Evolutionary conservation across 2,888 invertebrate species (phyloP).

Genomic region (Mimumesa dahlbomi): DNA sequence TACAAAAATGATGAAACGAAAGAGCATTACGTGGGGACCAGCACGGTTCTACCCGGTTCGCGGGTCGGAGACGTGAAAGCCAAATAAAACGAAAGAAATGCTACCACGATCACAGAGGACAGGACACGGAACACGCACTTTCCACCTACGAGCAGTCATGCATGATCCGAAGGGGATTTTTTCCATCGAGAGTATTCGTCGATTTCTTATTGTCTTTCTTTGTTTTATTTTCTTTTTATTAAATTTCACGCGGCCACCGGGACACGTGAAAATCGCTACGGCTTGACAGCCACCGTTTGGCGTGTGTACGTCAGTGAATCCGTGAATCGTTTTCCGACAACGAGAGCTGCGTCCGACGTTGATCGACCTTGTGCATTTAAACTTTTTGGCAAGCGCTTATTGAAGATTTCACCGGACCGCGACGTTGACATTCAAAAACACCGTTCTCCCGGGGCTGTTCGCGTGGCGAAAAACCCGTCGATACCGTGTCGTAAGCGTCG

Average conservation of each 20-base stretch:
- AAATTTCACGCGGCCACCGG: conserved; percentile 17
- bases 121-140: conserved; percentile 53
- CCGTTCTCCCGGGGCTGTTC: no score
- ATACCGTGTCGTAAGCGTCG: neutral
- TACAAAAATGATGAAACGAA: conserved; percentile 1
- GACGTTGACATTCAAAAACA: conserved; percentile 11
- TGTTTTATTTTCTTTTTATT: no score
- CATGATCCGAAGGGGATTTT: conserved; percentile 18
- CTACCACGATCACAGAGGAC: conserved; percentile 1
- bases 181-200: neutral
- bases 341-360: conserved; percentile 29
- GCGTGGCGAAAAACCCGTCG: no score
- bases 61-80: no score
- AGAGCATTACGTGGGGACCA: neutral
- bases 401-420: conserved; percentile 18
- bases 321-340: conserved; percentile 33
- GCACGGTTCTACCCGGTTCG: conserved; percentile 7
- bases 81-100: neutral
- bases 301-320: conserved; percentile 35
- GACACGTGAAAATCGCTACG: conserved; percentile 55
- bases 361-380: conserved; percentile 59
- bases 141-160: conserved; percentile 10
- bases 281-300: conserved; percentile 43
- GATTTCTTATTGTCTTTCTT: no score
- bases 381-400: conserved; percentile 52